phyloP scores from a whole-genome alignment of 2,797 vertebrate genomes.

The Hozukius guyotensis region DNA sequence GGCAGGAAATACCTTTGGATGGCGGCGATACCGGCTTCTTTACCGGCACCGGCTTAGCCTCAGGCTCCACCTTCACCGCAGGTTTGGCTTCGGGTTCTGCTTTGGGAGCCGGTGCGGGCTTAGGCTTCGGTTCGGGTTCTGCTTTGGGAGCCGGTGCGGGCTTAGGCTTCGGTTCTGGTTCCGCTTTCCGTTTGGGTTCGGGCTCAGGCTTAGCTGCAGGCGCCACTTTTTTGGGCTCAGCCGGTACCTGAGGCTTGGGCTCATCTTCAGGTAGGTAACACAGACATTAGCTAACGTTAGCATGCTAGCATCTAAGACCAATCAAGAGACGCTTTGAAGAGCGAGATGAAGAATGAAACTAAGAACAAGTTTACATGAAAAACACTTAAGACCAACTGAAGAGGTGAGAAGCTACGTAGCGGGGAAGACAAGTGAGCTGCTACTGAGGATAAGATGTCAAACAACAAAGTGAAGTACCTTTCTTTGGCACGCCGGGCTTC shows the following conservation, averaged over 20 bases:
- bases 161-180: slow-evolving; percentile 34
- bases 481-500: slow-evolving; percentile 56
- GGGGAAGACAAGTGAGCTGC: neutral
- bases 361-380: neutral
- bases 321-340: slow-evolving; percentile 32
- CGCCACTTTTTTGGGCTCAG: slow-evolving; percentile 73
- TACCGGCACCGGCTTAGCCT: slow-evolving; percentile 39
- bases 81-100: slow-evolving; percentile 47
- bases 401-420: slow-evolving; percentile 8
- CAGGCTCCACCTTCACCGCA: slow-evolving; percentile 53
- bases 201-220: slow-evolving; percentile 59
- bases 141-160: slow-evolving; percentile 12
- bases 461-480: slow-evolving; percentile 64
- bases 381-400: slow-evolving; percentile 10
- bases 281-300: slow-evolving; percentile 74
- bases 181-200: slow-evolving; percentile 38
- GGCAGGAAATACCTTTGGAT: slow-evolving; percentile 86
- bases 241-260: slow-evolving; percentile 75
- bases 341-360: slow-evolving; percentile 9
- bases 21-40: slow-evolving; percentile 78
- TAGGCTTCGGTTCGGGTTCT: slow-evolving; percentile 45
- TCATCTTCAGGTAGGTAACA: slow-evolving; percentile 82
- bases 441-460: neutral
- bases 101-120: slow-evolving; percentile 1
- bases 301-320: slow-evolving; percentile 20